These are phyloP conservation scores for Gopherus flavomarginatus DNA, from an alignment of 2,113 vertebrate species.

Conservation along the genomic window DNA sequence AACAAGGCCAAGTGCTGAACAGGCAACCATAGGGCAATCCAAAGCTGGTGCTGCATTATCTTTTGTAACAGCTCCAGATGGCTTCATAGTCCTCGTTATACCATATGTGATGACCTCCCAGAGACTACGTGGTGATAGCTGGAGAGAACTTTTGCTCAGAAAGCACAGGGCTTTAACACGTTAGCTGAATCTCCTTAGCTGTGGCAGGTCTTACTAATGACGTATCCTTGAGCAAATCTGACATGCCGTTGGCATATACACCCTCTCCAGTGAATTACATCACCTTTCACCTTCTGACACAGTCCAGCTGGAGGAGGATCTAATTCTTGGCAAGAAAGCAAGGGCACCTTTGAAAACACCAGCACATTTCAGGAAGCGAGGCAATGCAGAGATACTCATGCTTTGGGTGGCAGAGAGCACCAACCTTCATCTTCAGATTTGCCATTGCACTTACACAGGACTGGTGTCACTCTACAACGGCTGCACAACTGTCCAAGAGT, in stretches of 20 bases:
- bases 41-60: background rate
- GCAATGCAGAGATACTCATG: background rate
- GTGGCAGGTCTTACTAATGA: background rate
- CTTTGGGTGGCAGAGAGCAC: background rate
- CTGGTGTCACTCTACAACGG: background rate
- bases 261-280: background rate
- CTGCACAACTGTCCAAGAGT: background rate
- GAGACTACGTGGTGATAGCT: background rate
- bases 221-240: background rate
- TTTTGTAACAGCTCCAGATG: background rate
- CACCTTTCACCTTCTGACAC: background rate
- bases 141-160: background rate
- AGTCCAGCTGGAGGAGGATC: background rate
- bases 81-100: background rate
- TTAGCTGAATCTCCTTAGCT: background rate
- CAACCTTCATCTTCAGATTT: background rate
- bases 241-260: background rate
- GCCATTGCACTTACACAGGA: background rate
- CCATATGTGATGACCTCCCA: background rate
- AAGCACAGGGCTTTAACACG: background rate
- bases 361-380: background rate
- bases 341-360: background rate
- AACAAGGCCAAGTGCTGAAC: background rate
- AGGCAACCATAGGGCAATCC: background rate
- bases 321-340: background rate